Percentiles rank a stretch among this genome's conserved stretches.
phyloP scores from a whole-genome alignment of 2,888 invertebrate genomes.

The Lamproptera curius region DNA sequence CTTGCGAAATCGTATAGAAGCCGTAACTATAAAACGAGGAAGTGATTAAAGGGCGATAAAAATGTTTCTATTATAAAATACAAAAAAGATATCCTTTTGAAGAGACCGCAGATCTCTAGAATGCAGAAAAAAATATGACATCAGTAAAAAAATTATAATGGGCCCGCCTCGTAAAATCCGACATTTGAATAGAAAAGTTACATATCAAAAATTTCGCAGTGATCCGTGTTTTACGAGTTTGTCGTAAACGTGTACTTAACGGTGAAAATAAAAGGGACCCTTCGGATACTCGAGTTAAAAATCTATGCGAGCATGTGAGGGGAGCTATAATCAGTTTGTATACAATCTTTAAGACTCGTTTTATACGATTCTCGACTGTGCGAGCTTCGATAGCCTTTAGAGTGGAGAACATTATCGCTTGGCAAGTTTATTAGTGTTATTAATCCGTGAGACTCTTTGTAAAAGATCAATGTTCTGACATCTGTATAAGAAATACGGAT shows the following conservation, averaged over 20 bases:
- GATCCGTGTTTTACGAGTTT: conserved; percentile 76
- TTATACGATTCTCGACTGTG: conserved; percentile 19
- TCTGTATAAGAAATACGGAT: too few species aligned
- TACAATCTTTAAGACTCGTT: conserved; percentile 20
- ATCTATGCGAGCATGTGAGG: conserved; percentile 50
- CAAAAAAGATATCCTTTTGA: conserved; percentile 60
- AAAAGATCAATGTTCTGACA: too few species aligned
- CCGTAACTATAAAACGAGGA: conserved; percentile 48
- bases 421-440: too few species aligned
- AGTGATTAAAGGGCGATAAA: conserved; percentile 73
- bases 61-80: conserved; percentile 56
- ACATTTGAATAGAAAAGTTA: conserved; percentile 76
- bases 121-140: conserved; percentile 66
- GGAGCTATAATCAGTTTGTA: conserved; percentile 50
- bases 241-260: conserved; percentile 76
- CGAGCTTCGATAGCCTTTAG: too few species aligned
- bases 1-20: conserved; percentile 53
- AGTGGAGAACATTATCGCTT: too few species aligned
- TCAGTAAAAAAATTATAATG: conserved; percentile 75
- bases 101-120: conserved; percentile 66
- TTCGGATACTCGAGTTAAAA: conserved; percentile 57
- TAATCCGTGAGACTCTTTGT: too few species aligned
- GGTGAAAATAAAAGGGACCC: conserved; percentile 61
- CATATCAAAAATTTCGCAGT: conserved; percentile 78
- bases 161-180: conserved; percentile 63